These are phyloP conservation scores for Clarias macrocephalus DNA, from an alignment of 2,113 vertebrate species.

Conservation along the genomic window DNA sequence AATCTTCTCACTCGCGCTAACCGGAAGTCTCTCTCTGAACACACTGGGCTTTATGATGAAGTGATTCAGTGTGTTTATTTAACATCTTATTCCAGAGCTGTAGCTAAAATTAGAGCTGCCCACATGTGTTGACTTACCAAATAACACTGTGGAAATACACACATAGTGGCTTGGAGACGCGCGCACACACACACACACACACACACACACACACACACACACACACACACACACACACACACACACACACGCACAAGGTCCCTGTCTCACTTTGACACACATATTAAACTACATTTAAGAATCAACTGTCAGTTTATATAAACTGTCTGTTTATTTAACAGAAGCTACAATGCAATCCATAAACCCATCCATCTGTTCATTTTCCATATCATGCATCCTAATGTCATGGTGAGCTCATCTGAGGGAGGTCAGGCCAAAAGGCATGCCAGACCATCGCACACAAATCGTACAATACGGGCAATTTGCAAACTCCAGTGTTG, in stretches of 20 bases:
- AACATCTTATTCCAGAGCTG: slow-evolving; percentile 1
- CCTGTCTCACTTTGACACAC: neutral
- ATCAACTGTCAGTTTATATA: neutral
- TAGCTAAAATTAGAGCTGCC: slow-evolving; percentile 20
- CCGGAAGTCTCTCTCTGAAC: neutral
- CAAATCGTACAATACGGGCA: too few species aligned
- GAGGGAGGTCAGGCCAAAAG: too few species aligned
- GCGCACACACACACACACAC: neutral
- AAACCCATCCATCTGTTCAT: too few species aligned
- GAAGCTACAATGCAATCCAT: too few species aligned
- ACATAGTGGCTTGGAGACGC: neutral
- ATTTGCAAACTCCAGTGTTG: too few species aligned
- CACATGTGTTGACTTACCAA: slow-evolving; percentile 36
- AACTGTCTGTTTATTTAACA: neutral
- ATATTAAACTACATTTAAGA: neutral
- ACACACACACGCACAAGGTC: too few species aligned
- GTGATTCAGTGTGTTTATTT: slow-evolving; percentile 21
- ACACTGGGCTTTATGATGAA: neutral
- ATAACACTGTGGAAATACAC: slow-evolving; percentile 33
- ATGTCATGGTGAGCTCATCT: too few species aligned
- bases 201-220: too few species aligned
- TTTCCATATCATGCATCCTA: too few species aligned
- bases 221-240: neutral
- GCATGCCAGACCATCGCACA: too few species aligned
- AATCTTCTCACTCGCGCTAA: neutral